Percentiles rank a stretch among this genome's conserved stretches.
phyloP scores from a whole-genome alignment of 2,888 invertebrate species.

The Invenusta paracnida region DNA sequence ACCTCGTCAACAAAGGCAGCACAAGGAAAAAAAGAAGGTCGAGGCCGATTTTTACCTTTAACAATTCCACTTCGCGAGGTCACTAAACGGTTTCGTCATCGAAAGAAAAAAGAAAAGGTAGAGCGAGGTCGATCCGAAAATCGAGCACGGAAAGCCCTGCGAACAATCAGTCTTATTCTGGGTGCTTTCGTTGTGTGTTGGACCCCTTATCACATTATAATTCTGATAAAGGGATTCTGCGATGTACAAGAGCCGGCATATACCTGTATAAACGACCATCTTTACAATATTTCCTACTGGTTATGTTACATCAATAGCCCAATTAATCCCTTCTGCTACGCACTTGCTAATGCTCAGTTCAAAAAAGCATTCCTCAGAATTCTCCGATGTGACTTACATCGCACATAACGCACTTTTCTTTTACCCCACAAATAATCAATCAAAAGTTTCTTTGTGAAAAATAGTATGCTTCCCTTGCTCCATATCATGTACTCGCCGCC shows the following conservation, averaged over 20 bases:
- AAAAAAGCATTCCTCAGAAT: constrained; percentile 96
- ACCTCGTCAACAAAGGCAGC: not conserved
- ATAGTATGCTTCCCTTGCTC: too few relatives aligned
- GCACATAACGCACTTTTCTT: too few relatives aligned
- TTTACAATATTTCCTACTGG: constrained; percentile 60
- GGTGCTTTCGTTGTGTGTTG: constrained; percentile 95
- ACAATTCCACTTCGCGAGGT: not conserved
- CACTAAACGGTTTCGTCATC: not conserved
- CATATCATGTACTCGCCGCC: too few relatives aligned
- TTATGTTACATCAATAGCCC: constrained; percentile 97
- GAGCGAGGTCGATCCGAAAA: constrained; percentile 94
- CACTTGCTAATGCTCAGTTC: constrained; percentile 95
- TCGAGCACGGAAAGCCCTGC: constrained; percentile 90
- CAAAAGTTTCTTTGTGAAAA: too few relatives aligned
- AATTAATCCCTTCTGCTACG: constrained; percentile 97
- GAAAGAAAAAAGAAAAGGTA: constrained; percentile 57
- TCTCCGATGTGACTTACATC: constrained; percentile 84
- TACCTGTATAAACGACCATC: constrained; percentile 48
- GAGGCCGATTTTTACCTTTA: not conserved
- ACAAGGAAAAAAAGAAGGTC: not conserved
- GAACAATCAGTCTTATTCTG: constrained; percentile 95
- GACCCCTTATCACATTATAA: constrained; percentile 96
- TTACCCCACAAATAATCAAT: constrained; percentile 48
- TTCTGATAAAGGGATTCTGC: constrained; percentile 91
- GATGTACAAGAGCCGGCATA: constrained; percentile 52